Evolutionary conservation across 2,797 vertebrate species (phyloP).

Genomic region (Acipenser transmontanus): DNA sequence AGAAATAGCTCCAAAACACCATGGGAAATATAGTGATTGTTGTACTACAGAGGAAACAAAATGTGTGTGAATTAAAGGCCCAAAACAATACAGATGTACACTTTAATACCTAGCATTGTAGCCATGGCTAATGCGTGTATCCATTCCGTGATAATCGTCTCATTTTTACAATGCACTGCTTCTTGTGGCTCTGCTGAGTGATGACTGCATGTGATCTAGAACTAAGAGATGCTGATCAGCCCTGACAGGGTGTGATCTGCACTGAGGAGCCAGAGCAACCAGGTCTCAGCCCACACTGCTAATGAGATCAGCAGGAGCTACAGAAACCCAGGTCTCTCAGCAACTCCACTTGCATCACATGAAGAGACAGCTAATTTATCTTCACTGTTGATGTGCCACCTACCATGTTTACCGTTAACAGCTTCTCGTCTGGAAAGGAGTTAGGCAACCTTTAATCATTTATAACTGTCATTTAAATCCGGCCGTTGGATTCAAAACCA

Average conservation of each 20-base stretch:
- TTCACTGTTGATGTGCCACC: slow-evolving; percentile 20
- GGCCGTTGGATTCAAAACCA: too few species aligned
- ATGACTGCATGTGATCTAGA: slow-evolving; percentile 21
- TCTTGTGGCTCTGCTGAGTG: neutral
- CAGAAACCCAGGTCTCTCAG: neutral
- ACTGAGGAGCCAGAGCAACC: slow-evolving; percentile 22
- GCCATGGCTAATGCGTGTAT: slow-evolving; percentile 3
- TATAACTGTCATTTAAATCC: neutral
- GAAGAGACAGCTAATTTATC: slow-evolving; percentile 18
- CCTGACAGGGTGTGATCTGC: slow-evolving; percentile 32
- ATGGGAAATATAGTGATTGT: neutral
- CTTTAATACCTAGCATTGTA: neutral
- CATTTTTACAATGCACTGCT: slow-evolving; percentile 19
- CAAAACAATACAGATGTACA: neutral
- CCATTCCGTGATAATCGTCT: slow-evolving; percentile 17
- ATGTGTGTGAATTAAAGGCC: neutral
- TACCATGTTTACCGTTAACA: slow-evolving; percentile 21
- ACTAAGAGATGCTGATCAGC: slow-evolving; percentile 27
- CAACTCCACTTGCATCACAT: neutral
- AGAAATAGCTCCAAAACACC: neutral
- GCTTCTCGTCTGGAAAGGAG: slow-evolving; percentile 20
- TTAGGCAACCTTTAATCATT: neutral
- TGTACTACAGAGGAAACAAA: neutral
- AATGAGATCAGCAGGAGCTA: slow-evolving; percentile 28
- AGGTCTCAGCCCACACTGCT: slow-evolving; percentile 23